Evolutionary conservation across 1,140 invertebrate species (phyloP), one percentile per base, ranked within the genome.

Genomic region (Arion vulgaris): DNA sequence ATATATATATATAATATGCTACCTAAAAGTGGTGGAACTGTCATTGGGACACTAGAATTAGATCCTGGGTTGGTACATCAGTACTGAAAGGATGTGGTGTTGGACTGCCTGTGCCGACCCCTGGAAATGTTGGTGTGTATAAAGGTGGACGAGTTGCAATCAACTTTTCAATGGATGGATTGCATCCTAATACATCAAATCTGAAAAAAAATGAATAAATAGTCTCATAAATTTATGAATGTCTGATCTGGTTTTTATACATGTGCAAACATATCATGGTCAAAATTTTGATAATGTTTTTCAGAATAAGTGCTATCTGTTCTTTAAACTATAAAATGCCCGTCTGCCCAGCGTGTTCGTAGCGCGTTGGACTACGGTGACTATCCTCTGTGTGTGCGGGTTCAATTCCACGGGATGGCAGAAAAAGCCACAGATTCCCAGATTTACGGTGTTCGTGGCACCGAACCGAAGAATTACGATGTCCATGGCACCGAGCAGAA

Each of bases 171-270:
- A 7, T 62, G 49, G 51, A 36, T 19, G 53, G 49, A 36, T 79
- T 57, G 45, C 76, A 79, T 19, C 51, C 62, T 19, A 79, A 45
- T 11, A 79, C 51, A 68, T 66, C 76, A 34, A 79, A 79, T 62
- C 76, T 79, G 53, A 79, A 66, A 26, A 28, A 49, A 36, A 11
- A 71, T 71, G 2, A 2, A 57, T 57, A 57, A n/a, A n/a, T n/a
- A n/a, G n/a, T n/a, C n/a, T n/a, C n/a, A 57, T 57, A 19, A 19
- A 36, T 34, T 34, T 57, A 15, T 57, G 15, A 45, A 45, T 45
- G 41, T 15, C 41, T 45, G 5, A 45, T 45, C 15, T 45, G 5
- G 57, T 66, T n/a, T n/a, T n/a, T 66, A 32, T 7, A 66, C 57
- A 45, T 7, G 15, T 45, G 5, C 5, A 45, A 7, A 15, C 15